Conservation (phyloP, 2,797 vertebrate species). For the Cirrhinus mrigala region DNA sequence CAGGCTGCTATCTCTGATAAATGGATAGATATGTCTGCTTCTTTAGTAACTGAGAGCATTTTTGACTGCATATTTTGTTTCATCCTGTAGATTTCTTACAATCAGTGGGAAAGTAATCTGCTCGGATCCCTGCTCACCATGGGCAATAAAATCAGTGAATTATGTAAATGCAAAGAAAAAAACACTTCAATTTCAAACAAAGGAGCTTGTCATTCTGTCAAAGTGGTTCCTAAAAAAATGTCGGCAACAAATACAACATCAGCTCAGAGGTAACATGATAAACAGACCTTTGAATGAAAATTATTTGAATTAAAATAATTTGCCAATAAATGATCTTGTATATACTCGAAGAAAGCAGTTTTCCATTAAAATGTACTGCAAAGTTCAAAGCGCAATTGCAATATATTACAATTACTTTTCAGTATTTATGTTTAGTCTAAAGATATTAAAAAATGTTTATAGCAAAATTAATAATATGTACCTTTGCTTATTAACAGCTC, state of each 20-base stretch:
- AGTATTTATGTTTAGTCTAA: background rate
- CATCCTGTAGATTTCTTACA: slow-evolving; percentile 69
- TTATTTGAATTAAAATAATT: background rate
- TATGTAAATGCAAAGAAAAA: slow-evolving; percentile 63
- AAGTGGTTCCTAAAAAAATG: background rate
- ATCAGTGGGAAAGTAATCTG: slow-evolving; percentile 61
- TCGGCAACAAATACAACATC: background rate
- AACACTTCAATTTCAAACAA: background rate
- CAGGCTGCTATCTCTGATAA: background rate
- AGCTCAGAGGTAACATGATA: background rate
- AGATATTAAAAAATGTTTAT: background rate
- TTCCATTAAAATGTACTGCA: background rate
- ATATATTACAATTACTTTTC: background rate
- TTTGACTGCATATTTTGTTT: slow-evolving; percentile 22
- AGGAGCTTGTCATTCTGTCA: background rate
- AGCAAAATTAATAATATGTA: background rate
- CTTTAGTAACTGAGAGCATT: background rate
- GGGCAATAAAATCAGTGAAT: slow-evolving; percentile 66
- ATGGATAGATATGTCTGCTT: background rate
- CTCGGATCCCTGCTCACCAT: slow-evolving; percentile 9
- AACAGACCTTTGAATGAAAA: background rate
- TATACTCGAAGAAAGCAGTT: background rate
- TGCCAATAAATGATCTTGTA: background rate
- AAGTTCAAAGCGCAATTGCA: background rate
- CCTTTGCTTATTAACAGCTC: background rate